Evolutionary conservation across 1,140 invertebrate genomes (phyloP).

Genomic region (Daktulosphaira vitifoliae): DNA sequence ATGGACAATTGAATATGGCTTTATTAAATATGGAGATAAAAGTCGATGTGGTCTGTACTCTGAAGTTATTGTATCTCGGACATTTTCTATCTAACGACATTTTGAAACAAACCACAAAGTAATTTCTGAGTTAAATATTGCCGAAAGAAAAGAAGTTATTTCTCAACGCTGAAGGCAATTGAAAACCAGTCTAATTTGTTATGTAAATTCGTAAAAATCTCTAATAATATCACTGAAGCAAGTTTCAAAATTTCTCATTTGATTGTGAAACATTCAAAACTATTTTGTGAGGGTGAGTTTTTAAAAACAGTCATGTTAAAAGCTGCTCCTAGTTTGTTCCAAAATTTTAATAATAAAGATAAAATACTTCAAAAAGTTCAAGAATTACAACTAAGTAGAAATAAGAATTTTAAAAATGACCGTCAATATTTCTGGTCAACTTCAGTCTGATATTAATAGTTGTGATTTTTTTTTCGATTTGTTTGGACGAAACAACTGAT

Average conservation of each 20-base stretch:
- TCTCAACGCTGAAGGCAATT: conserved; percentile 4
- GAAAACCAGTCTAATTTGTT: conserved; percentile 9
- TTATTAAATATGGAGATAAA: conserved; percentile 12
- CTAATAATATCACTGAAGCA: conserved; percentile 1
- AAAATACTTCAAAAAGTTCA: conserved; percentile 1
- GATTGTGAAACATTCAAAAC: background rate
- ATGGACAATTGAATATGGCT: background rate
- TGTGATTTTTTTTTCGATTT: conserved; percentile 1
- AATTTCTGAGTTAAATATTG: conserved; percentile 6
- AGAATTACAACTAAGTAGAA: conserved; percentile 8
- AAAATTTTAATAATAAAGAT: conserved; percentile 10
- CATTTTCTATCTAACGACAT: no score
- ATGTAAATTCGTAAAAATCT: conserved; percentile 4
- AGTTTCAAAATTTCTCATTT: conserved; percentile 6
- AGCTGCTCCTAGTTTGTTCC: background rate
- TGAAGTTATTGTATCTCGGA: conserved; percentile 9
- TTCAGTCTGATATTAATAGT: conserved; percentile 7
- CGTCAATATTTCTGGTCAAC: conserved; percentile 5
- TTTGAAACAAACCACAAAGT: no score
- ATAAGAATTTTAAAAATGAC: conserved; percentile 10
- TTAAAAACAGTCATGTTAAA: conserved; percentile 5
- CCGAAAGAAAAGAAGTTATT: conserved; percentile 2
- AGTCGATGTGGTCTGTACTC: background rate
- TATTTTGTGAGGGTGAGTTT: conserved; percentile 3
- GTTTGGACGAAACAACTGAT: background rate